A percentile compares a stretch with the other conserved stretches of the same genome.
These are phyloP conservation scores for Rhodophaea formosa DNA, from an alignment of 2,888 invertebrate genomes.

Conservation along the genomic window DNA sequence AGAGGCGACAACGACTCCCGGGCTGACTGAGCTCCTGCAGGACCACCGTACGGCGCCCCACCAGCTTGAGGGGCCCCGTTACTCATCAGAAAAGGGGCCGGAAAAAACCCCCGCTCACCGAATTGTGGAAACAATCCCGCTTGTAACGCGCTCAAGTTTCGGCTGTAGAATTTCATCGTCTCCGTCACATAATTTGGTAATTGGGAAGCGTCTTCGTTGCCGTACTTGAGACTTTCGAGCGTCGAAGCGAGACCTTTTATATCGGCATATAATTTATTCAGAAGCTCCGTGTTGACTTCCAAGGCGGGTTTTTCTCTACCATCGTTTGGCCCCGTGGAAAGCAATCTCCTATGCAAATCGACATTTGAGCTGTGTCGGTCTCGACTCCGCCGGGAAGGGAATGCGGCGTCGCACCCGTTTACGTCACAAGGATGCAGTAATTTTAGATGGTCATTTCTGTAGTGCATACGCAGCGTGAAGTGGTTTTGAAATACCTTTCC, in stretches of 20 bases:
- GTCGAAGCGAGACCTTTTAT: conserved; percentile 83
- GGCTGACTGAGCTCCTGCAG: conserved; percentile 65
- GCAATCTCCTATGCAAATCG: conserved; percentile 73
- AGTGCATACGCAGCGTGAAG: conserved; percentile 94
- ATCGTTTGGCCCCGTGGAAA: conserved; percentile 73
- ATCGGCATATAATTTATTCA: conserved; percentile 91
- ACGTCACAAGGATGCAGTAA: conserved; percentile 94
- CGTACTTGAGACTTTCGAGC: conserved; percentile 83
- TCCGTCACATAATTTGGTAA: conserved; percentile 73
- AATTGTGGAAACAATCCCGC: conserved; percentile 70
- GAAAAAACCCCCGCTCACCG: conserved; percentile 68
- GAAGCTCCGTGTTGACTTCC: conserved; percentile 89
- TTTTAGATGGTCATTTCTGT: conserved; percentile 94
- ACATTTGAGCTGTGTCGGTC: conserved; percentile 83
- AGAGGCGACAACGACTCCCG: conserved; percentile 73
- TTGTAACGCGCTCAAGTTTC: conserved; percentile 68
- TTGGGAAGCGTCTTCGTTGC: conserved; percentile 66
- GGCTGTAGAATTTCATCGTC: conserved; percentile 77
- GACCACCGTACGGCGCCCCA: conserved; percentile 59
- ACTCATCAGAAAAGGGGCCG: conserved; percentile 69
- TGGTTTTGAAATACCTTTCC: conserved; percentile 95
- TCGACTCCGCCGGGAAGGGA: conserved; percentile 89
- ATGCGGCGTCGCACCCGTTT: conserved; percentile 94
- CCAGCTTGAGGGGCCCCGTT: conserved; percentile 60
- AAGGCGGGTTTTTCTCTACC: conserved; percentile 78